Evolutionary conservation across 2,888 invertebrate genomes (phyloP).

Genomic region (Stegana nigrithorax): DNA sequence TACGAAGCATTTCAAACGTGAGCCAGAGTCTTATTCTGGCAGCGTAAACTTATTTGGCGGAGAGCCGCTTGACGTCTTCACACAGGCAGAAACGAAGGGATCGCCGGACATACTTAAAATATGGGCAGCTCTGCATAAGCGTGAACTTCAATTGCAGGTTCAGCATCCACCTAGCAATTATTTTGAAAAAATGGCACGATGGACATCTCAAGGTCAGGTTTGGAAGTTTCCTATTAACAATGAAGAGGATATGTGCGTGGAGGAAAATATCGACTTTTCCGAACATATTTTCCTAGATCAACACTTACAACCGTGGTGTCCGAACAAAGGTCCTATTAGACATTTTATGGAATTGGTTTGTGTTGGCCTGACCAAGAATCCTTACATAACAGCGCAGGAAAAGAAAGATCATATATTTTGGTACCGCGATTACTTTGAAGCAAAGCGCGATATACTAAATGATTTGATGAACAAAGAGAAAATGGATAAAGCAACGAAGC

Average conservation of each 20-base stretch:
- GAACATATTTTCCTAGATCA: conserved; percentile 95
- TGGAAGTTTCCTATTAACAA: conserved; percentile 99
- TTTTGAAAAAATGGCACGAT: conserved; percentile 91
- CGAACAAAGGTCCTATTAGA: conserved; percentile 87
- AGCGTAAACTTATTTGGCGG: conserved; percentile 75
- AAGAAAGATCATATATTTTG: conserved; percentile 91
- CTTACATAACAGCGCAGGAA: conserved; percentile 86
- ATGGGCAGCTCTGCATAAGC: conserved; percentile 77
- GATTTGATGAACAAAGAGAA: conserved; percentile 56
- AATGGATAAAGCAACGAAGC: conserved; percentile 11
- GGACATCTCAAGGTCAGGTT: conserved; percentile 94
- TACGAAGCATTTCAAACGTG: conserved; percentile 43
- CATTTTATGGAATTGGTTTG: conserved; percentile 98
- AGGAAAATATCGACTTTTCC: conserved; percentile 82
- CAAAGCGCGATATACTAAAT: conserved; percentile 78
- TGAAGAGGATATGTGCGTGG: conserved; percentile 84
- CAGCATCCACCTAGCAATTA: conserved; percentile 85
- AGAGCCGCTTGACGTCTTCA: conserved; percentile 76
- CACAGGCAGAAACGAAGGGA: conserved; percentile 43
- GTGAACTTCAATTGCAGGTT: conserved; percentile 76
- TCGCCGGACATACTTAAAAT: conserved; percentile 70
- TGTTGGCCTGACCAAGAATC: conserved; percentile 93
- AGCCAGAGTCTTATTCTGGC: conserved; percentile 59
- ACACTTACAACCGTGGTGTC: conserved; percentile 90
- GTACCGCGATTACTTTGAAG: conserved; percentile 90